phyloP scores from a whole-genome alignment of 2,113 vertebrate species.

The Aramus guarauna region DNA sequence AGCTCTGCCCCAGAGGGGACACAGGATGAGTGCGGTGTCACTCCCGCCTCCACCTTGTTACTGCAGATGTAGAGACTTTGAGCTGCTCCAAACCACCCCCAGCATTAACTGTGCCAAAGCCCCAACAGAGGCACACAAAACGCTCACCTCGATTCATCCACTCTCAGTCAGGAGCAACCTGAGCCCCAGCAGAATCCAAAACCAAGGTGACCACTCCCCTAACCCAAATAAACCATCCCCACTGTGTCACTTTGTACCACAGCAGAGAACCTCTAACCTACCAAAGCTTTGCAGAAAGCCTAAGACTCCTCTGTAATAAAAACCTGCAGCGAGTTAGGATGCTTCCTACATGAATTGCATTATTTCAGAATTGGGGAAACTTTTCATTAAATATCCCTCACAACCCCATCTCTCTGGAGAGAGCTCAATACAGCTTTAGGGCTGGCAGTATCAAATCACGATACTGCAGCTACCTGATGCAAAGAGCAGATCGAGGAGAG shows the following conservation, averaged over 20 bases:
- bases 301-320: background rate
- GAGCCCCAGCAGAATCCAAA: background rate
- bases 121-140: background rate
- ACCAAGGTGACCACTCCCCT: background rate
- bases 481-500: background rate
- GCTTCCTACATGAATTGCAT: background rate
- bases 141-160: rapidly evolving
- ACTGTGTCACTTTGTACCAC: background rate
- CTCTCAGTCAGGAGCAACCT: background rate
- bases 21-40: rapidly evolving
- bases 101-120: background rate
- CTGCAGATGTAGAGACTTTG: background rate
- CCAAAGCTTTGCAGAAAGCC: background rate
- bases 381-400: background rate
- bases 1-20: background rate
- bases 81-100: background rate
- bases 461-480: background rate
- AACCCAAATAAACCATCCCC: background rate
- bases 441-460: background rate
- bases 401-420: background rate
- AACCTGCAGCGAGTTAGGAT: rapidly evolving
- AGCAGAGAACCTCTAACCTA: background rate
- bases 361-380: background rate
- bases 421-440: background rate
- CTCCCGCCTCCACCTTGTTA: background rate